Percentiles rank a stretch among this genome's conserved stretches.
Evolutionary conservation across 2,888 invertebrate species (phyloP).

Genomic region (Andrena bicolor): DNA sequence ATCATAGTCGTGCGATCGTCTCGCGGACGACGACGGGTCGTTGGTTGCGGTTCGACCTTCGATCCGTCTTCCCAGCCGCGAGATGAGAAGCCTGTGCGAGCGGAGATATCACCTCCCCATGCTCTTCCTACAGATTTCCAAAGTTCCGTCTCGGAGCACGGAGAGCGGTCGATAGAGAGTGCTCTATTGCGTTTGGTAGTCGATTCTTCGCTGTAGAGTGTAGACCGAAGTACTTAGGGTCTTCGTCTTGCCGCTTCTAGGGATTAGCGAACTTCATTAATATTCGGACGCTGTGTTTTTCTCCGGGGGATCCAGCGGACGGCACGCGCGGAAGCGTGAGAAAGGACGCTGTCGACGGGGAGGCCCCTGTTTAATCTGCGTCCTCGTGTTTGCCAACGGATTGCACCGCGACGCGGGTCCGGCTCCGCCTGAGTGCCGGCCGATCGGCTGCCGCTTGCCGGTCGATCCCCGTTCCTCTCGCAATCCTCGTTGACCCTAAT

Average conservation of each 20-base stretch:
- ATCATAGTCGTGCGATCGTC: conserved; percentile 64
- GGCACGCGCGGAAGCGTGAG: conserved; percentile 17
- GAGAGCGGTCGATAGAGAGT: background rate
- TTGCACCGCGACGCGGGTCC: conserved; percentile 17
- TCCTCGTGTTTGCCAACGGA: conserved; percentile 15
- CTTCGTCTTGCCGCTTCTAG: background rate
- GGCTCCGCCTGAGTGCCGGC: too few relatives aligned
- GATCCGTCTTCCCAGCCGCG: conserved; percentile 16
- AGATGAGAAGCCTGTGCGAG: background rate
- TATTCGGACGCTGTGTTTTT: background rate
- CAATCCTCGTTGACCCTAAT: too few relatives aligned
- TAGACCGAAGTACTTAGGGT: conserved; percentile 16
- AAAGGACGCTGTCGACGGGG: conserved; percentile 4
- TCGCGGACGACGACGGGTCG: conserved; percentile 18
- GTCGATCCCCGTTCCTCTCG: too few relatives aligned
- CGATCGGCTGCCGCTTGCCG: too few relatives aligned
- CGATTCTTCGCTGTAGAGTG: conserved; percentile 3
- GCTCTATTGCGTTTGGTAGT: conserved; percentile 20
- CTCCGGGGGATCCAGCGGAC: background rate
- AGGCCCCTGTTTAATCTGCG: conserved; percentile 15
- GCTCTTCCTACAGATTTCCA: conserved; percentile 13
- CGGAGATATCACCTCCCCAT: background rate
- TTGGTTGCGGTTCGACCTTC: conserved; percentile 4
- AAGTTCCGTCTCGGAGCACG: conserved; percentile 14
- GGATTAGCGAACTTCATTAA: conserved; percentile 22